A percentile compares a stretch with the other conserved stretches of the same genome.
phyloP scores from a whole-genome alignment of 2,797 vertebrate genomes.

The Oreochromis grahami region DNA sequence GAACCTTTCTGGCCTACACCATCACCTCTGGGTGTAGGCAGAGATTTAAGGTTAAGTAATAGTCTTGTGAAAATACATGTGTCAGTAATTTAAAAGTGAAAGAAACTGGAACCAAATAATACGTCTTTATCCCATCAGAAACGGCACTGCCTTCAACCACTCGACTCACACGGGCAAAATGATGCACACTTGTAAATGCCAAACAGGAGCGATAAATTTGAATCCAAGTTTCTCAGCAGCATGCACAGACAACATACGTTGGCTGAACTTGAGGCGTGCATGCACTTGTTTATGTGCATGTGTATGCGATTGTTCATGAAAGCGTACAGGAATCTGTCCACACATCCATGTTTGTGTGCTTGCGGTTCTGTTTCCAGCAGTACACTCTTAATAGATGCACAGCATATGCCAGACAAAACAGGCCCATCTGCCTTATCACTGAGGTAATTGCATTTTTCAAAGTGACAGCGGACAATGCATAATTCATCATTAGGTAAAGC shows the following conservation, averaged over 20 bases:
- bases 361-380: constrained; percentile 21
- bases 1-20: background rate
- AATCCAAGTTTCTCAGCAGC: background rate
- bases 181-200: background rate
- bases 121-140: background rate
- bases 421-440: constrained; percentile 74
- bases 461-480: constrained; percentile 72
- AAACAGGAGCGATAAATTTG: background rate
- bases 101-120: background rate
- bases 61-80: background rate
- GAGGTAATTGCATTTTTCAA: constrained; percentile 75
- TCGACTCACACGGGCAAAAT: background rate
- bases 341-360: constrained; percentile 1
- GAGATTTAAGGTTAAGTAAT: background rate
- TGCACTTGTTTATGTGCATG: background rate
- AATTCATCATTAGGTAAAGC: constrained; percentile 75
- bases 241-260: background rate
- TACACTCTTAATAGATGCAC: constrained; percentile 58
- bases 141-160: background rate
- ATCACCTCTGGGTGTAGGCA: background rate
- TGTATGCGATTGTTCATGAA: background rate
- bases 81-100: background rate
- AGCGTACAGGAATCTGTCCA: background rate
- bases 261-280: background rate
- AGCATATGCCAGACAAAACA: constrained; percentile 75